These are phyloP conservation scores for Tragelaphus strepsiceros DNA, from an alignment of 2,113 vertebrate species.

Conservation along the genomic window DNA sequence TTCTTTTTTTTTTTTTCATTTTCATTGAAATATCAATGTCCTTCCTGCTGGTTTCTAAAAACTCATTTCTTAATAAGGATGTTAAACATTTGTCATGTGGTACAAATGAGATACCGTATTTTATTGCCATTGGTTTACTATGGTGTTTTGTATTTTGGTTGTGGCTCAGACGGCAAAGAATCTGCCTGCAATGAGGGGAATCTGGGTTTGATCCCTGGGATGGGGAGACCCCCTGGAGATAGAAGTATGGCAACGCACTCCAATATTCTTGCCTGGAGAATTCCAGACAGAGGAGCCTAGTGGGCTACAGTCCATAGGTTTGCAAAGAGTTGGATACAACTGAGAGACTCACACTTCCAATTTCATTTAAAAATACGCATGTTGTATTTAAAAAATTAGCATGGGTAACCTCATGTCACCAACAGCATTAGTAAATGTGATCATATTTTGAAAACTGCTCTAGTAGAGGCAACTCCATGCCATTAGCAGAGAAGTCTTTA, in stretches of 20 bases:
- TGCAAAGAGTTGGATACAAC: neutral
- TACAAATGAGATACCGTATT: neutral
- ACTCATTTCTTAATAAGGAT: neutral
- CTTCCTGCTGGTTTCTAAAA: neutral
- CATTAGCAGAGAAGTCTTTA: neutral
- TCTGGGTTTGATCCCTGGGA: neutral
- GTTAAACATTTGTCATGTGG: neutral
- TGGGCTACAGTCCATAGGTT: neutral
- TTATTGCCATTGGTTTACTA: neutral
- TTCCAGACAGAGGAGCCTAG: neutral
- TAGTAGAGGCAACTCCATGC: neutral
- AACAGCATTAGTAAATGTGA: neutral
- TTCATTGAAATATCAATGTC: neutral
- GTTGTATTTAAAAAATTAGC: neutral
- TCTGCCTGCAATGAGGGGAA: neutral
- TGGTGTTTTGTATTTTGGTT: neutral
- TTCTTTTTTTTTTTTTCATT: neutral
- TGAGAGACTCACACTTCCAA: neutral
- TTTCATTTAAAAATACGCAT: neutral
- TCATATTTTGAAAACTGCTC: neutral
- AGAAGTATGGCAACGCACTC: neutral
- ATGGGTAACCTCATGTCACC: neutral
- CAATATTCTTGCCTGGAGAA: neutral
- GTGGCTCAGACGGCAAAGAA: neutral
- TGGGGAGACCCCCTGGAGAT: neutral